A percentile compares a stretch with the other conserved stretches of the same genome.
phyloP scores from a whole-genome alignment of 2,888 invertebrate genomes.

The Troilus luridus region DNA sequence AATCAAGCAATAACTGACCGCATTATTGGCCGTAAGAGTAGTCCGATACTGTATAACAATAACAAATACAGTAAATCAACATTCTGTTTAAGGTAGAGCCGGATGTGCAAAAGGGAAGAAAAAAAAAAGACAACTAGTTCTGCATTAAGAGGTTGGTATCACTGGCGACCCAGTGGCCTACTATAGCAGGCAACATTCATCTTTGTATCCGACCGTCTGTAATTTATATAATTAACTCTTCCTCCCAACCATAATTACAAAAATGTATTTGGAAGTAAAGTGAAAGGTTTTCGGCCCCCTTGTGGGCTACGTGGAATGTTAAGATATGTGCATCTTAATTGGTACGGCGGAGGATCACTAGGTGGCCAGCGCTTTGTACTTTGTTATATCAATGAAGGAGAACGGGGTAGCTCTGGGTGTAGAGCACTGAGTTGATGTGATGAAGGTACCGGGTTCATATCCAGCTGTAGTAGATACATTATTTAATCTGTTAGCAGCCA shows the following conservation, averaged over 20 bases:
- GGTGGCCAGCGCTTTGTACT: background rate
- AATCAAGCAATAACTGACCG: background rate
- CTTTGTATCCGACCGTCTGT: slow-evolving; percentile 25
- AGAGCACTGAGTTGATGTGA: too few relatives aligned
- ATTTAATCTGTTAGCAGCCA: too few relatives aligned
- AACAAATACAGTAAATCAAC: background rate
- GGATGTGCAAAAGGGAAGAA: slow-evolving; percentile 36
- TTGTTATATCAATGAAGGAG: background rate
- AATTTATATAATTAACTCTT: slow-evolving; percentile 47
- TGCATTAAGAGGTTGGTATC: slow-evolving; percentile 42
- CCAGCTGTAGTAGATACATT: too few relatives aligned
- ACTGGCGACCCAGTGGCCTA: slow-evolving; percentile 43
- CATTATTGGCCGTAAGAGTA: background rate
- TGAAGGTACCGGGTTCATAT: too few relatives aligned
- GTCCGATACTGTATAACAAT: background rate
- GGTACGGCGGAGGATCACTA: background rate
- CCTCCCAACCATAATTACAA: background rate
- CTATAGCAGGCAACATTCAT: background rate
- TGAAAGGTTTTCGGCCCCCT: slow-evolving; percentile 27
- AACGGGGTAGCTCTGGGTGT: too few relatives aligned
- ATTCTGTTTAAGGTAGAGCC: background rate
- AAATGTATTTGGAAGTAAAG: slow-evolving; percentile 28
- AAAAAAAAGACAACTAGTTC: slow-evolving; percentile 25
- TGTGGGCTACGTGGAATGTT: background rate
- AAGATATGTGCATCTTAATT: slow-evolving; percentile 34